phyloP scores from a whole-genome alignment of 2,113 vertebrate genomes.

The Scomber colias region DNA sequence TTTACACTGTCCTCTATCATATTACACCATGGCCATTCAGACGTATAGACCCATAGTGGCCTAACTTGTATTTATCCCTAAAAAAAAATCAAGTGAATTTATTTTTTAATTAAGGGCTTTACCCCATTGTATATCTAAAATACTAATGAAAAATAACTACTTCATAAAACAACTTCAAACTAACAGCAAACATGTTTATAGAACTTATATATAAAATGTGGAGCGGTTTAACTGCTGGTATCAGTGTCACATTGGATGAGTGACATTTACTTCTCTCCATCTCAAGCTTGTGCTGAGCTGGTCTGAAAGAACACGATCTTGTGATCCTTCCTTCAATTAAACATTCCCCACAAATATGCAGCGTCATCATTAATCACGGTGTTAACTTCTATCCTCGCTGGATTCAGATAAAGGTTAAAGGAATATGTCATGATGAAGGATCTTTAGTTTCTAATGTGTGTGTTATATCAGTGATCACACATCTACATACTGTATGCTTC shows the following conservation, averaged over 20 bases:
- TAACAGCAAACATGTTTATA: not conserved
- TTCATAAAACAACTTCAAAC: not conserved
- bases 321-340: not conserved
- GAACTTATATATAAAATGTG: not conserved
- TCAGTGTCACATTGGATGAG: not conserved
- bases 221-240: not conserved
- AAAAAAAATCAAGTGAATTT: not conserved
- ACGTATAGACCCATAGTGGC: not conserved
- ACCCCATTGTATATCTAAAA: slow-evolving; percentile 12
- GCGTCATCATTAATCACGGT: slow-evolving; percentile 1
- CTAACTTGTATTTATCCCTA: not conserved
- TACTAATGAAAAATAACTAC: slow-evolving; percentile 18
- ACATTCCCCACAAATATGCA: not conserved
- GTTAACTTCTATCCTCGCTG: not conserved
- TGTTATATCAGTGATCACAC: not conserved
- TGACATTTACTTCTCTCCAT: slow-evolving; percentile 30
- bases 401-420: not conserved
- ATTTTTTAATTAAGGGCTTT: slow-evolving; percentile 30
- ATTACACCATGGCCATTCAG: too few relatives aligned
- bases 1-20: too few relatives aligned
- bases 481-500: not conserved
- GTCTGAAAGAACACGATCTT: not conserved
- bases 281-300: slow-evolving; percentile 27
- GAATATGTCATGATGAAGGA: not conserved
- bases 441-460: not conserved